Evolutionary conservation across 2,888 invertebrate species (phyloP).

Genomic region (Calliphora vomitoria): DNA sequence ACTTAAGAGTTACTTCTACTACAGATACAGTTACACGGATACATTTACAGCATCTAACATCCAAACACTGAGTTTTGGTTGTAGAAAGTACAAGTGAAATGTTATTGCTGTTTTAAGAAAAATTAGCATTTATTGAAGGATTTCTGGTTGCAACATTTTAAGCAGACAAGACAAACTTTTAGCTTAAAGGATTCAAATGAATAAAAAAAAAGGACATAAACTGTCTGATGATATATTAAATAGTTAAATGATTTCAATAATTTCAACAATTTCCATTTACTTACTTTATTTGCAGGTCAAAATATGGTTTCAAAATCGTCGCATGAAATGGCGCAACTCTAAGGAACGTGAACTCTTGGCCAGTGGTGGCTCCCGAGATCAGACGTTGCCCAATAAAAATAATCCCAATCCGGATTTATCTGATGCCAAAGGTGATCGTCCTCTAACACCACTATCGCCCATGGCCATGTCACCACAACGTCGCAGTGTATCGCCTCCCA

Average conservation of each 20-base stretch:
- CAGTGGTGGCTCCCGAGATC: slow-evolving; percentile 96
- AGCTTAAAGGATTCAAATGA: neutral
- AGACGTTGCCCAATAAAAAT: slow-evolving; percentile 97
- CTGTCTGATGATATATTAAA: no score
- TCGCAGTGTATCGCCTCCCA: slow-evolving; percentile 77
- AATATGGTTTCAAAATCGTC: slow-evolving; percentile 96
- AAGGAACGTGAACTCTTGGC: slow-evolving; percentile 98
- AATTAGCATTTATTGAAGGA: slow-evolving; percentile 56
- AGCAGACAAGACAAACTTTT: slow-evolving; percentile 38
- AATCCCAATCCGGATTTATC: slow-evolving; percentile 98
- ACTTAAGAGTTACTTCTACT: slow-evolving; percentile 32
- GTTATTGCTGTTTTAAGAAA: slow-evolving; percentile 37
- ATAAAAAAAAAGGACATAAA: neutral
- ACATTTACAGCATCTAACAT: slow-evolving; percentile 1
- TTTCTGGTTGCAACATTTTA: slow-evolving; percentile 52
- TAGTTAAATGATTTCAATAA: no score
- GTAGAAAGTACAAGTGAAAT: slow-evolving; percentile 54
- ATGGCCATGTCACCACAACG: slow-evolving; percentile 79
- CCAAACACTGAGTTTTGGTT: neutral
- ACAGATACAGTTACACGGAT: neutral
- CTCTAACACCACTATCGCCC: slow-evolving; percentile 86
- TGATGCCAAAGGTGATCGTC: slow-evolving; percentile 93
- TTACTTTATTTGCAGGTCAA: slow-evolving; percentile 85
- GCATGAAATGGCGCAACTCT: slow-evolving; percentile 99
- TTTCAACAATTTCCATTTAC: neutral